phyloP scores from a whole-genome alignment of 2,797 vertebrate species.

The Parambassis ranga region DNA sequence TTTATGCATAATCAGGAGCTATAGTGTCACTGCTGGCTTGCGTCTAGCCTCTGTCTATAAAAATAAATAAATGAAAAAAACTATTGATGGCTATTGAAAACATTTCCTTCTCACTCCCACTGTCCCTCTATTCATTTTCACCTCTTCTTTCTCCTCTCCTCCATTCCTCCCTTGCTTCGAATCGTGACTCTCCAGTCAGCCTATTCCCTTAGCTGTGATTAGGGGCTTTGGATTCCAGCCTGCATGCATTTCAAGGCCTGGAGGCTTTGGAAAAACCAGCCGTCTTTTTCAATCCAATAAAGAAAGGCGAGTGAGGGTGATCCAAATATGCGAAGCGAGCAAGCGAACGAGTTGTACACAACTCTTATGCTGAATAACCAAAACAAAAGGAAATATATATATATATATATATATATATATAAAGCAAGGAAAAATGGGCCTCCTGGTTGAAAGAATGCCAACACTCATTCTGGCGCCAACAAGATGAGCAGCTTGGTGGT shows the following conservation, averaged over 20 bases:
- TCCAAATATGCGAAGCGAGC: constrained; percentile 59
- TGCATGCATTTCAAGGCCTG: constrained; percentile 67
- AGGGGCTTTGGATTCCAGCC: constrained; percentile 68
- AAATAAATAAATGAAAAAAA: too few relatives aligned
- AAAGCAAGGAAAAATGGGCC: constrained; percentile 16
- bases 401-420: too few relatives aligned
- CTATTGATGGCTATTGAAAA: constrained; percentile 8
- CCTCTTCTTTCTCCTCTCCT: not conserved
- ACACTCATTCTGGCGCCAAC: constrained; percentile 34
- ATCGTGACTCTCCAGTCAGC: constrained; percentile 66
- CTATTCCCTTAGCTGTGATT: constrained; percentile 68
- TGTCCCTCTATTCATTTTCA: constrained; percentile 21
- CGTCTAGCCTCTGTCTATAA: constrained; percentile 5
- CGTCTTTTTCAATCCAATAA: constrained; percentile 60
- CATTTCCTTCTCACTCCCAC: not conserved
- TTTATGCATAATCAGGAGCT: constrained; percentile 25
- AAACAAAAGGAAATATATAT: constrained; percentile 57
- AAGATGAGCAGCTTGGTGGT: constrained; percentile 60
- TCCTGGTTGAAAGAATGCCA: constrained; percentile 58
- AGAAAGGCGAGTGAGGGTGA: constrained; percentile 40
- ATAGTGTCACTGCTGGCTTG: constrained; percentile 1
- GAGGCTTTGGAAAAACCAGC: constrained; percentile 49
- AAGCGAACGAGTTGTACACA: constrained; percentile 43
- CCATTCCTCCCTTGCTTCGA: constrained; percentile 28
- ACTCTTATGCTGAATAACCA: constrained; percentile 48